Evolutionary conservation across 2,888 invertebrate genomes (phyloP), one percentile per base, ranked within the genome.

Genomic region (Epistrophe grossulariae): DNA sequence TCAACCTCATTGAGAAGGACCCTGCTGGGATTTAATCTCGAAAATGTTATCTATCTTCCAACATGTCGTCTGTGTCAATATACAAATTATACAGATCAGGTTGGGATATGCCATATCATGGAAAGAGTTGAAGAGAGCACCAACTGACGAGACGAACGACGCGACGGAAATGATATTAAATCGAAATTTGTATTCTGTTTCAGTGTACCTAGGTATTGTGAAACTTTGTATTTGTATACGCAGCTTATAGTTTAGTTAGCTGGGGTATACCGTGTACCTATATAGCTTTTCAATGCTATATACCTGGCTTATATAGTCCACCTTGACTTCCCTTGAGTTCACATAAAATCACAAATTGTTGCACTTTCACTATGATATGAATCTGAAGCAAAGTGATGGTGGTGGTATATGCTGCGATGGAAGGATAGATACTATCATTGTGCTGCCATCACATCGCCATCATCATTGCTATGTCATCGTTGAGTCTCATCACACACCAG

Each of bases 1-100:
- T 62, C 9, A 19, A 62, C 24, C 15, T 62, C 9, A 19, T 40
- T 40, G 38, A 13, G 40, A 62, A 43, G 62, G 60, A 24, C 40
- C n/a, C 48, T n/a, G 28, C 31, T 40, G 48, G 43, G 70, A 70
- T 64, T 62, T 66, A 28, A 81, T 81, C 72, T 81, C 35, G 19
- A 79, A 55, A 71, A 74, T 70, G 70, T 64, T 52, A 78, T 73
- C 78, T 83, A 45, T 83, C 45, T 66, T 76, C 50, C 48, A 35
- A 28, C 57, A 43, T 62, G 24, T 48, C 43, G 31, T n/a, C 70
- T 70, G 70, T 40, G 72, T 45, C 72, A 72, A 31, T 38, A 60
- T 15, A 79, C 45, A 55, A 73, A 78, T 74, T 62, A 68, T 71
- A 62, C 71, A 55, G 35, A 72, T 45, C 71, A 52, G 19, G 38